Conservation (phyloP, 2,888 invertebrate genomes). For the Philaethria dido region DNA sequence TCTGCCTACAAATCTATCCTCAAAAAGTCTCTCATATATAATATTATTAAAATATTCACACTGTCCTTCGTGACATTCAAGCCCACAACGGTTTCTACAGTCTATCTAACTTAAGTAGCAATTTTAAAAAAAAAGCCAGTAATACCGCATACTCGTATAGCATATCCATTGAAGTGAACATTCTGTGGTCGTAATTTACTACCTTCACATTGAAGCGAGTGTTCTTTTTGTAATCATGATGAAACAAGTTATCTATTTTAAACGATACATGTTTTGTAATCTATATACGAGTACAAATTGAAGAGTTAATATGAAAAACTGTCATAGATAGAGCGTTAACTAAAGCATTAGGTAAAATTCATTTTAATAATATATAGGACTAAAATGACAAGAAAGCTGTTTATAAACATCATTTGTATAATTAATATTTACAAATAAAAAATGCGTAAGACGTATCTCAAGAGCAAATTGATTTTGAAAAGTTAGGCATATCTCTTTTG, state of each 20-base stretch:
- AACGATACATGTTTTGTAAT: slow-evolving; percentile 25
- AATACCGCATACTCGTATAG: neutral
- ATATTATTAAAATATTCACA: too few species aligned
- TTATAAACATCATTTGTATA: too few species aligned
- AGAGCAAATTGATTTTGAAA: too few species aligned
- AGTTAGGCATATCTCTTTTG: too few species aligned
- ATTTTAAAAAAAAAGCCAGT: too few species aligned
- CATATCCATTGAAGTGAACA: neutral
- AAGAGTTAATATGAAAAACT: neutral
- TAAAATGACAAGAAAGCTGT: too few species aligned
- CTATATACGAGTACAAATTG: slow-evolving; percentile 15
- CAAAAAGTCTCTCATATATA: too few species aligned
- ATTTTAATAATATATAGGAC: neutral
- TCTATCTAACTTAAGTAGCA: too few species aligned
- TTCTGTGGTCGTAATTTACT: slow-evolving; percentile 27
- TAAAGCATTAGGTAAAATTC: neutral
- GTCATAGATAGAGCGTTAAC: neutral
- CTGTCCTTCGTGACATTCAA: too few species aligned
- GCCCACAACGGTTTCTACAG: neutral
- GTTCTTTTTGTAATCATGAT: slow-evolving; percentile 29
- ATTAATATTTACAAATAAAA: too few species aligned
- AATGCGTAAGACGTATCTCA: too few species aligned
- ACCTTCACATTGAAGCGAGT: slow-evolving; percentile 25
- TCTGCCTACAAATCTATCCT: too few species aligned
- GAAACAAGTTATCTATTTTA: slow-evolving; percentile 25